phyloP scores from a whole-genome alignment of 2,797 vertebrate genomes.

The Anas flavirostris region DNA sequence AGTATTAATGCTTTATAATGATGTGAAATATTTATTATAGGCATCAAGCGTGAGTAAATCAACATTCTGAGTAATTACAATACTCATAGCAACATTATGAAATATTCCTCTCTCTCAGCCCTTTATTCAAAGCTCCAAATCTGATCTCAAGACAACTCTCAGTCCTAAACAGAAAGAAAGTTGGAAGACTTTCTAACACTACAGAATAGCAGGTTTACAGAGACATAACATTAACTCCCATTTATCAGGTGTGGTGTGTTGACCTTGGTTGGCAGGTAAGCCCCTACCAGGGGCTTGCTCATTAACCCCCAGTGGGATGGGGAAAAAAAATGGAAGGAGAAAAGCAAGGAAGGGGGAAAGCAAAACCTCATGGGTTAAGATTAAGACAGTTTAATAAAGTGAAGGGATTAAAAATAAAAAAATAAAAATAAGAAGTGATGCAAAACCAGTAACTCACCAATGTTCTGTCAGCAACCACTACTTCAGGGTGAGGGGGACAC shows the following conservation, averaged over 20 bases:
- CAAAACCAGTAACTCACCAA: background rate
- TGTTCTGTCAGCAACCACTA: background rate
- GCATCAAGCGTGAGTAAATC: slow-evolving; percentile 17
- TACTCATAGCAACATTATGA: background rate
- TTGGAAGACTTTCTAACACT: background rate
- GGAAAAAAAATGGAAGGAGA: background rate
- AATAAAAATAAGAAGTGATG: too few species aligned
- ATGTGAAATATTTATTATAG: slow-evolving; percentile 25
- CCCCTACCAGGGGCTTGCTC: background rate
- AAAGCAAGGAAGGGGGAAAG: background rate
- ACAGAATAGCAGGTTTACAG: background rate
- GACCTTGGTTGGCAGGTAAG: background rate
- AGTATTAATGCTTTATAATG: slow-evolving; percentile 33
- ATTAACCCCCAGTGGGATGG: background rate
- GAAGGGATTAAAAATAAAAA: background rate
- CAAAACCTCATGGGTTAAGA: too few species aligned
- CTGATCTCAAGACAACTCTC: background rate
- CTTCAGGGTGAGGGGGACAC: too few species aligned
- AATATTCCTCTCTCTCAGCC: background rate
- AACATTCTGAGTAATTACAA: background rate
- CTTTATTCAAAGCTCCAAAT: background rate
- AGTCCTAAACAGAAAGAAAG: background rate
- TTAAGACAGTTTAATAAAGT: too few species aligned
- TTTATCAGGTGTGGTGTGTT: background rate
- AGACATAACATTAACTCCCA: background rate